phyloP scores from a whole-genome alignment of 2,797 vertebrate genomes.

The Diceros bicornis region DNA sequence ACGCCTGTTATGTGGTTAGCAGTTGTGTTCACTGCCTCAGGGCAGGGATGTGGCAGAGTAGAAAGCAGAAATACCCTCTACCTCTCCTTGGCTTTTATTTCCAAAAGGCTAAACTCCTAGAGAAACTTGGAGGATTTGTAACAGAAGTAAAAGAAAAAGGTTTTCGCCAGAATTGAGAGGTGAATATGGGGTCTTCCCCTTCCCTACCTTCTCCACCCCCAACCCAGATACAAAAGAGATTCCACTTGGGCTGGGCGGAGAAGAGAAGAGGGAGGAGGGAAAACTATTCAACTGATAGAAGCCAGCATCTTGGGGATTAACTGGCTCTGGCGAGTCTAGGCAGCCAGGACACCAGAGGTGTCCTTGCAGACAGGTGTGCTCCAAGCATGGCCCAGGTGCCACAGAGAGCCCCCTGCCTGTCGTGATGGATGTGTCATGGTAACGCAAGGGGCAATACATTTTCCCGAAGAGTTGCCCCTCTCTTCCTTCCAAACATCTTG shows the following conservation, averaged over 20 bases:
- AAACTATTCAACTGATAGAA: not conserved
- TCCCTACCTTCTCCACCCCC: fast-evolving
- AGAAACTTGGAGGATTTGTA: not conserved
- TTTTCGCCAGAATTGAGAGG: not conserved
- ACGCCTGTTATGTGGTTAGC: not conserved
- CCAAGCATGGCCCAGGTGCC: fast-evolving
- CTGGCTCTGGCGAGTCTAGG: not conserved
- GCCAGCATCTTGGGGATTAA: fast-evolving
- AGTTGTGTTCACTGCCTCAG: not conserved
- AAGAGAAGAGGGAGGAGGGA: not conserved
- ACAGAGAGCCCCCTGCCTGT: fast-evolving
- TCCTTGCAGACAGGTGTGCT: not conserved
- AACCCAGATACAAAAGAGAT: not conserved
- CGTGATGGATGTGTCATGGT: fast-evolving
- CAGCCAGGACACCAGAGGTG: not conserved
- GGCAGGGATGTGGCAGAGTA: not conserved
- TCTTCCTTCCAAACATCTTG: not conserved
- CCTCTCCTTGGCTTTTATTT: not conserved
- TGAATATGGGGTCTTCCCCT: not conserved
- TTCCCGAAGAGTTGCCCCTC: not conserved
- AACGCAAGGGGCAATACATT: fast-evolving
- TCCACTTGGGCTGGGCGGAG: not conserved
- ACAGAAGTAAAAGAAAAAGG: not conserved
- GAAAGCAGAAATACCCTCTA: not conserved
- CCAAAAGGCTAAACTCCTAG: not conserved